Conservation (phyloP, 2,113 vertebrate species). For the Pristiophorus japonicus region DNA sequence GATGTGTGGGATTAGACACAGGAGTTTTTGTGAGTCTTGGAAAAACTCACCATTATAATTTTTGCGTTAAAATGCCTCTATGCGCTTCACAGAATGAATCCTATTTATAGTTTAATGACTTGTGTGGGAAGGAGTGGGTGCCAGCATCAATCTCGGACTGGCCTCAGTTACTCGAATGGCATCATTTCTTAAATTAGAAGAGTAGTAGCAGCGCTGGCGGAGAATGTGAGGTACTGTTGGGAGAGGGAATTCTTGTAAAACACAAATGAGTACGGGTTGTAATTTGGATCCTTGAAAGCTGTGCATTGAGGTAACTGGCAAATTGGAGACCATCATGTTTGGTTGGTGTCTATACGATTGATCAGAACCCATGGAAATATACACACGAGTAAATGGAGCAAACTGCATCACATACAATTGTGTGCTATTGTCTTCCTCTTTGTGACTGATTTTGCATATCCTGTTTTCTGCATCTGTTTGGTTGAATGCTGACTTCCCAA, state of each 20-base stretch:
- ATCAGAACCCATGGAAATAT: no score
- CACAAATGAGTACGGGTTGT: no score
- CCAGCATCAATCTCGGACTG: not conserved
- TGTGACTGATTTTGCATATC: not conserved
- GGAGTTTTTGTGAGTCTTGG: not conserved
- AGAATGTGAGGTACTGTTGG: not conserved
- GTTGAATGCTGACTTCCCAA: not conserved
- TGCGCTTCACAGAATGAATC: not conserved
- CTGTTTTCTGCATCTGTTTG: not conserved
- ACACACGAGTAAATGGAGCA: no score
- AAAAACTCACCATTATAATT: not conserved
- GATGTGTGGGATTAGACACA: not conserved
- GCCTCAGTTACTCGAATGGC: not conserved
- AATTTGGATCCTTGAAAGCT: no score
- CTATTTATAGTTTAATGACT: not conserved
- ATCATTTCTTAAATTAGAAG: not conserved
- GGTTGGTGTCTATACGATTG: no score
- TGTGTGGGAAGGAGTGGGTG: not conserved
- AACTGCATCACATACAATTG: not conserved
- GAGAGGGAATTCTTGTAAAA: not conserved
- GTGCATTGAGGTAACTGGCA: no score
- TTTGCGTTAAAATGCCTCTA: not conserved
- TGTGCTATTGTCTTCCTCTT: not conserved
- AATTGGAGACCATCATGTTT: no score
- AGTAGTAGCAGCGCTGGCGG: not conserved